A percentile compares a stretch with the other conserved stretches of the same genome.
These are phyloP conservation scores for Rhinoderma darwinii DNA, from an alignment of 2,113 vertebrate genomes.

Conservation along the genomic window DNA sequence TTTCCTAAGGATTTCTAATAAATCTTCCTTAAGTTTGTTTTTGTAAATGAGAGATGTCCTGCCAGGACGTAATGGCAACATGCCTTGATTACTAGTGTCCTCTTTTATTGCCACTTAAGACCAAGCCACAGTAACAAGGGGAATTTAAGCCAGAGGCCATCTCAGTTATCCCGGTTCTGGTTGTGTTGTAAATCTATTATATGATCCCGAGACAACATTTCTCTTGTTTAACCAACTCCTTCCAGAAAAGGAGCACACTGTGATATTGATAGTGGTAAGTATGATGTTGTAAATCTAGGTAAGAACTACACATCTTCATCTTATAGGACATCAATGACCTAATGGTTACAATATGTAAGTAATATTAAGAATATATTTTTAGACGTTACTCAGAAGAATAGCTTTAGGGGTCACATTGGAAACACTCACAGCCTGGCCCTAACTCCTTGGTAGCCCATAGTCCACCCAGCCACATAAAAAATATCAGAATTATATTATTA, in stretches of 20 bases:
- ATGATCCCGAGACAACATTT: background rate
- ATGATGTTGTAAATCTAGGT: background rate
- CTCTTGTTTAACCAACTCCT: background rate
- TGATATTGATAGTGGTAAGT: background rate
- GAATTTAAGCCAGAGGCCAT: background rate
- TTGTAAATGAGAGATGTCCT: constrained; percentile 16
- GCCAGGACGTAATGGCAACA: constrained; percentile 13
- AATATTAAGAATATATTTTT: too few relatives aligned
- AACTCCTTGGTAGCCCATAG: too few relatives aligned
- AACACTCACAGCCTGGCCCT: background rate
- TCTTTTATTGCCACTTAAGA: constrained; percentile 23
- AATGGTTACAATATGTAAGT: too few relatives aligned
- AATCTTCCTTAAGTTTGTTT: constrained; percentile 9
- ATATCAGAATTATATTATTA: too few relatives aligned
- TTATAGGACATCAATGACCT: background rate
- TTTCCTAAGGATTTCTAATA: constrained; percentile 2
- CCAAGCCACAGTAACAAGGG: background rate
- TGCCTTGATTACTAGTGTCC: constrained; percentile 1
- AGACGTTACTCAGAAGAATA: background rate
- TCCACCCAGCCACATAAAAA: too few relatives aligned
- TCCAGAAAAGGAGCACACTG: background rate
- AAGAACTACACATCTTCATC: background rate
- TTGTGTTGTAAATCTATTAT: background rate
- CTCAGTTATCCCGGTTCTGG: constrained; percentile 7
- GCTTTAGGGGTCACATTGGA: background rate